Conservation (phyloP, 2,888 invertebrate genomes). For the Rhaphigaster nebulosa region DNA sequence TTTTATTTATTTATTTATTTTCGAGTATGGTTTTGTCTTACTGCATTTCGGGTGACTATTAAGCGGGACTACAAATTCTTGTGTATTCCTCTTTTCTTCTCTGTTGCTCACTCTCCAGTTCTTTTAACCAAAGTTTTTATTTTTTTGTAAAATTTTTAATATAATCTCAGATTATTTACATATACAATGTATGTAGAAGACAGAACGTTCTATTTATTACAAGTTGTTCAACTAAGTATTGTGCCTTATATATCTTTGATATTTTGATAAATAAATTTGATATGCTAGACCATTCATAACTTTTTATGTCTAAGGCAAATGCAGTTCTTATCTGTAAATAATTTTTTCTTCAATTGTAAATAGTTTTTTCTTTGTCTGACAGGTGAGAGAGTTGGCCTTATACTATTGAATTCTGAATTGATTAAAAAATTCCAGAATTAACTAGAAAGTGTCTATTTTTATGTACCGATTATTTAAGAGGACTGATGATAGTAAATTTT, state of each 20-base stretch:
- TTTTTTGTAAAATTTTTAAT: constrained; percentile 44
- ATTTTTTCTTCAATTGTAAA: neutral
- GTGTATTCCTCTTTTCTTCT: constrained; percentile 56
- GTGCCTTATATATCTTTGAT: neutral
- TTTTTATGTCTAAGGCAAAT: neutral
- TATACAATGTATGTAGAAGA: constrained; percentile 52
- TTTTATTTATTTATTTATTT: constrained; percentile 51
- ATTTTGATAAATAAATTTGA: neutral
- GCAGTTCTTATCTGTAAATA: neutral
- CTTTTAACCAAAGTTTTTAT: constrained; percentile 47
- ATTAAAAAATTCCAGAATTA: neutral
- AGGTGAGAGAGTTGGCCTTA: neutral
- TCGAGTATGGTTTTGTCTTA: constrained; percentile 50
- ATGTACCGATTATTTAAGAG: neutral
- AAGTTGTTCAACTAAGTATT: neutral
- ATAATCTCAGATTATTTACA: constrained; percentile 40
- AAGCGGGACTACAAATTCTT: constrained; percentile 29
- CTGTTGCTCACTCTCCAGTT: constrained; percentile 54
- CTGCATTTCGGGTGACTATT: constrained; percentile 47
- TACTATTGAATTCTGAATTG: neutral
- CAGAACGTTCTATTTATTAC: neutral
- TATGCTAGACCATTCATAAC: neutral
- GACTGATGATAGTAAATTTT: neutral
- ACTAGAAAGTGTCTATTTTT: neutral
- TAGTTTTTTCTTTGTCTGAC: neutral